Conservation (phyloP, 2,797 vertebrate genomes). For the Anabas testudineus region DNA sequence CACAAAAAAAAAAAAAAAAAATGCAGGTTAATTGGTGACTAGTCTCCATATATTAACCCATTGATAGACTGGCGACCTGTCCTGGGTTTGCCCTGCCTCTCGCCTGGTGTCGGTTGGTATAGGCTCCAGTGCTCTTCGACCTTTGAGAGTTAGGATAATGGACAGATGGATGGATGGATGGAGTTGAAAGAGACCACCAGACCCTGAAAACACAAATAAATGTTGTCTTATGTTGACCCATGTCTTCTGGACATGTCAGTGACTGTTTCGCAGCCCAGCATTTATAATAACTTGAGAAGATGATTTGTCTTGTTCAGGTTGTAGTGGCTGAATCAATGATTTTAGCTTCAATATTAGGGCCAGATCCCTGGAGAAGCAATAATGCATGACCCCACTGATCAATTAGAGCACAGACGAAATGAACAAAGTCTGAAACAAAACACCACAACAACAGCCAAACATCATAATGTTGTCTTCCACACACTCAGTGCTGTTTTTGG, state of each 20-base stretch:
- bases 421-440: constrained; percentile 8
- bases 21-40: too few relatives aligned
- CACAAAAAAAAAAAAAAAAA: too few relatives aligned
- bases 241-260: background rate
- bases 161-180: too few relatives aligned
- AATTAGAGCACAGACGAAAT: constrained; percentile 2
- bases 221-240: background rate
- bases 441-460: constrained; percentile 7
- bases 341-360: constrained; percentile 11
- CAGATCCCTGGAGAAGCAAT: constrained; percentile 7
- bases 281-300: background rate
- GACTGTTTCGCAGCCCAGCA: background rate
- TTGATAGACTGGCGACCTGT: too few relatives aligned
- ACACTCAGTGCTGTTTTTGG: constrained; percentile 38
- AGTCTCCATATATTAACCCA: too few relatives aligned
- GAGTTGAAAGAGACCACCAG: too few relatives aligned
- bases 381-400: constrained; percentile 20
- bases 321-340: constrained; percentile 14
- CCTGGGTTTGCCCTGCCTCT: too few relatives aligned
- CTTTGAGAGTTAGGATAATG: too few relatives aligned
- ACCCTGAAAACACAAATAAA: background rate
- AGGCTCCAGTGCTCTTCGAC: too few relatives aligned
- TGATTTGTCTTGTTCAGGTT: constrained; percentile 1
- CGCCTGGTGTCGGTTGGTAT: too few relatives aligned
- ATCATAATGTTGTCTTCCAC: constrained; percentile 16